A percentile compares a stretch with the other conserved stretches of the same genome.
These are phyloP conservation scores for Eubucco bourcierii DNA, from an alignment of 2,113 vertebrate species.

Conservation along the genomic window DNA sequence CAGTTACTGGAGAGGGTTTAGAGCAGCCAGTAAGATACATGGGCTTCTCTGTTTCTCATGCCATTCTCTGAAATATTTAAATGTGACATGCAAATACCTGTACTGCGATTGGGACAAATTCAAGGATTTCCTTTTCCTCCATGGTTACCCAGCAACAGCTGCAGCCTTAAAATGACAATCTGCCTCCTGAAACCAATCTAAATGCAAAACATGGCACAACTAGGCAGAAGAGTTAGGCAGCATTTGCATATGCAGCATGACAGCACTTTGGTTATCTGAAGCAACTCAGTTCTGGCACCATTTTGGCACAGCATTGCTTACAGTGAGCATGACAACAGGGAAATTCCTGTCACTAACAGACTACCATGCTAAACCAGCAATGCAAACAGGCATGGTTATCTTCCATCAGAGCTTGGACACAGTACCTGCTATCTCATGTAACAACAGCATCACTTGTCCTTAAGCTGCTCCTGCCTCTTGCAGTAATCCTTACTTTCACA, in stretches of 20 bases:
- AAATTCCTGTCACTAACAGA: not conserved
- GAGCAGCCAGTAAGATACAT: accelerated
- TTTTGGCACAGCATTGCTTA: not conserved
- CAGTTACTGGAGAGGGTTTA: not conserved
- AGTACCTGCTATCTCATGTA: not conserved
- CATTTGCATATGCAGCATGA: not conserved
- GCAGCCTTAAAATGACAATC: not conserved
- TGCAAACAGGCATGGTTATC: not conserved
- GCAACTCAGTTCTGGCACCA: not conserved
- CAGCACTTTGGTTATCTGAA: not conserved
- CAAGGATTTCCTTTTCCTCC: not conserved
- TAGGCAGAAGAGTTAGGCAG: not conserved
- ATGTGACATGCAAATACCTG: not conserved
- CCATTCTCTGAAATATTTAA: not conserved
- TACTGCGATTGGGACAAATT: not conserved
- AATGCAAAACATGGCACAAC: not conserved
- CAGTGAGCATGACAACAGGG: not conserved
- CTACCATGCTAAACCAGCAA: not conserved
- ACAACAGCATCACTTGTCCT: not conserved
- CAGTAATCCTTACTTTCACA: not conserved
- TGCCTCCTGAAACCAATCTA: slow-evolving; percentile 25
- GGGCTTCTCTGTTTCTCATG: not conserved
- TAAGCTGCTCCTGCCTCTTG: not conserved
- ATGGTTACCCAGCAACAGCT: slow-evolving; percentile 41
- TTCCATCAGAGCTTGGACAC: not conserved